Conservation (phyloP, 2,888 invertebrate genomes). For the Xanthorhoe designata region DNA sequence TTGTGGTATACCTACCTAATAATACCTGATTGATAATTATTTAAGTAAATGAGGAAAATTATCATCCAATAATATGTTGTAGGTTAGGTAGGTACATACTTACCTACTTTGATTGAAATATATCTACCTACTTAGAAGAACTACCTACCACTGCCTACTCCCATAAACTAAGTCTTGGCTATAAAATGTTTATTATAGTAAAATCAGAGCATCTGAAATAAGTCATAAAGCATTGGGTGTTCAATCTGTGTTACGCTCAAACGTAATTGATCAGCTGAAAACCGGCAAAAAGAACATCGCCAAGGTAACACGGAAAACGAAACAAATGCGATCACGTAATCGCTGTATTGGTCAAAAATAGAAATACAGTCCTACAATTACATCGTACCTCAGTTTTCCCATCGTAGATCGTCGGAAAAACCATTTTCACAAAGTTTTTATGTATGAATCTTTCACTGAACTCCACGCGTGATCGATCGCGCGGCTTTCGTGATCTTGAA, state of each 20-base stretch:
- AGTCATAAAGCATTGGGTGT: too few relatives aligned
- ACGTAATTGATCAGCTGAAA: slow-evolving; percentile 41
- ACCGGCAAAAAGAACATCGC: slow-evolving; percentile 53
- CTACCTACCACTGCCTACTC: too few relatives aligned
- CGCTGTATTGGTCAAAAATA: slow-evolving; percentile 53
- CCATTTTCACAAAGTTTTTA: slow-evolving; percentile 67
- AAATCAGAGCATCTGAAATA: too few relatives aligned
- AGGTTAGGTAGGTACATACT: background rate
- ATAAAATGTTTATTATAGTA: too few relatives aligned
- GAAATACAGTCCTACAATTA: slow-evolving; percentile 39
- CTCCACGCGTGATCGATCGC: slow-evolving; percentile 63
- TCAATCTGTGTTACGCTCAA: background rate
- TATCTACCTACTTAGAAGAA: too few relatives aligned
- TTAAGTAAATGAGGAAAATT: background rate
- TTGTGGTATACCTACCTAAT: too few relatives aligned
- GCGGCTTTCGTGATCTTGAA: slow-evolving; percentile 82
- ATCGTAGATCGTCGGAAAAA: slow-evolving; percentile 77
- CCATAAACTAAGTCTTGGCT: too few relatives aligned
- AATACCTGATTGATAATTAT: background rate
- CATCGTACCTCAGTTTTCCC: slow-evolving; percentile 69
- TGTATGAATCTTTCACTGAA: slow-evolving; percentile 63
- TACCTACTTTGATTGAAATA: background rate
- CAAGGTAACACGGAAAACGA: slow-evolving; percentile 54
- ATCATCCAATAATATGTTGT: background rate
- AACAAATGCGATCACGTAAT: slow-evolving; percentile 61